Evolutionary conservation across 2,888 invertebrate species (phyloP).

Genomic region (Platerodrilus igneus): DNA sequence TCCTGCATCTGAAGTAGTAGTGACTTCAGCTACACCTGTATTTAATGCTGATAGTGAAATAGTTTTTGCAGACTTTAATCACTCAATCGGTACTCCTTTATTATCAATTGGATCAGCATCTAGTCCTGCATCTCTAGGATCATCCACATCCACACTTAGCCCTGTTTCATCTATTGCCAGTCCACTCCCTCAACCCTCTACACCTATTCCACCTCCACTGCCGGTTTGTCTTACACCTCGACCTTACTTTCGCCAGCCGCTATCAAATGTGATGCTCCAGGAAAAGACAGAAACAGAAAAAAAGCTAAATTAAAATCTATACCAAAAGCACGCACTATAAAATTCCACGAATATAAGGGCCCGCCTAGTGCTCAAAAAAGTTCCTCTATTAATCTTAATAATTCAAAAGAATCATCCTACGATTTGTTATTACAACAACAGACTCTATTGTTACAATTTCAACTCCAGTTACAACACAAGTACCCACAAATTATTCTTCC

Average conservation of each 20-base stretch:
- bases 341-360: slow-evolving; percentile 96
- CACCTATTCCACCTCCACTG: slow-evolving; percentile 53
- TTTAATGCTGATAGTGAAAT: slow-evolving; percentile 42
- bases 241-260: slow-evolving; percentile 45
- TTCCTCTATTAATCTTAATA: slow-evolving; percentile 50
- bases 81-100: slow-evolving; percentile 53
- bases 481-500: slow-evolving; percentile 79
- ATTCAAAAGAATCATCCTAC: slow-evolving; percentile 74
- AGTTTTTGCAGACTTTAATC: slow-evolving; percentile 58
- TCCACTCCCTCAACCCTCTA: slow-evolving; percentile 52
- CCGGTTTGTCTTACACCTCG: slow-evolving; percentile 51
- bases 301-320: slow-evolving; percentile 76
- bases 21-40: slow-evolving; percentile 38
- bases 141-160: slow-evolving; percentile 63
- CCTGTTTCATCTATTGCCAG: slow-evolving; percentile 64
- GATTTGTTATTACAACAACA: slow-evolving; percentile 91
- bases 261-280: slow-evolving; percentile 55
- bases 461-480: slow-evolving; percentile 77
- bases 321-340: slow-evolving; percentile 83
- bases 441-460: slow-evolving; percentile 84
- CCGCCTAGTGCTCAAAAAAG: slow-evolving; percentile 78
- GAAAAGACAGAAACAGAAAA: slow-evolving; percentile 76
- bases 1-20: slow-evolving; percentile 52
- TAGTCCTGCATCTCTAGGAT: slow-evolving; percentile 51
- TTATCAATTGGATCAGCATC: slow-evolving; percentile 51